phyloP scores from a whole-genome alignment of 2,113 vertebrate species.

The Calyptommatus sinebrachiatus region DNA sequence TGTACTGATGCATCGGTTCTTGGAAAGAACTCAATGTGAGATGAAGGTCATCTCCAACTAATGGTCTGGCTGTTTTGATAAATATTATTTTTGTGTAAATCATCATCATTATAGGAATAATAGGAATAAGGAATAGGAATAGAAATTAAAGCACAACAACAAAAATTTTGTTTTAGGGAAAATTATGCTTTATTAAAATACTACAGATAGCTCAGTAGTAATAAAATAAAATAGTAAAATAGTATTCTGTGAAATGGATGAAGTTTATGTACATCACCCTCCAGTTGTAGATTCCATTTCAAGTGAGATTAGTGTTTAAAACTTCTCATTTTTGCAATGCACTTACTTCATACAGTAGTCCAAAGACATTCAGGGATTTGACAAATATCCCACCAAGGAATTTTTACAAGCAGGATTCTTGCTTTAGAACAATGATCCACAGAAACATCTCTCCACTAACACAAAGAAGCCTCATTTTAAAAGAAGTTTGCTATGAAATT shows the following conservation, averaged over 20 bases:
- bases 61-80: no score
- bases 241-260: not conserved
- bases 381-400: slow-evolving; percentile 21
- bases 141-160: not conserved
- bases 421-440: slow-evolving; percentile 2
- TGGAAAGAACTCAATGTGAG: no score
- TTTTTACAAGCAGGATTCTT: slow-evolving; percentile 15
- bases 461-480: not conserved
- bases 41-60: no score
- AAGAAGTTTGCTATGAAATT: not conserved
- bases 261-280: not conserved
- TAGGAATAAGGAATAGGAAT: no score
- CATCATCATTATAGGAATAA: no score
- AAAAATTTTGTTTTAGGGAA: not conserved
- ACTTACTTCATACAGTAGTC: not conserved
- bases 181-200: not conserved
- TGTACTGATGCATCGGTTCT: no score
- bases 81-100: no score
- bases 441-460: fast-evolving
- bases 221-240: not conserved
- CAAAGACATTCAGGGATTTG: slow-evolving; percentile 9
- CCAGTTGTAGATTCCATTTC: not conserved
- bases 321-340: not conserved
- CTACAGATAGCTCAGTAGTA: no score
- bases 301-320: not conserved